Evolutionary conservation across 1,140 invertebrate genomes (phyloP).

Genomic region (Drosophila melanogaster): DNA sequence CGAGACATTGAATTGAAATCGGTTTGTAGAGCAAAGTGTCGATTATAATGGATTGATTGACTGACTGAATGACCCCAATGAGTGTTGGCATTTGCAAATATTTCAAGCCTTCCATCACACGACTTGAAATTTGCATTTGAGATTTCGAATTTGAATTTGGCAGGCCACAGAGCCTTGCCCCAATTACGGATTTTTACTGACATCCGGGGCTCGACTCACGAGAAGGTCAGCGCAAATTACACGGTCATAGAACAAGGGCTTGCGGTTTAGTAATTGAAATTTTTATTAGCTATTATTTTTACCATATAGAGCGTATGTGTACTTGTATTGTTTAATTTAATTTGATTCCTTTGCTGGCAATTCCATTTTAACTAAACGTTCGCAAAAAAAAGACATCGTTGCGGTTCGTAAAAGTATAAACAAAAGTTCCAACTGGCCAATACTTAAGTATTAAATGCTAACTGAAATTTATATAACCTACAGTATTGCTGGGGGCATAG

Average conservation of each 20-base stretch:
- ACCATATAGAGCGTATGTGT: conserved; percentile 63
- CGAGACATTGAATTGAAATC: conserved; percentile 51
- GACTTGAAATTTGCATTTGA: conserved; percentile 58
- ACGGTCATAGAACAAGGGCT: conserved; percentile 50
- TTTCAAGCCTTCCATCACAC: conserved; percentile 32
- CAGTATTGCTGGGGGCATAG: conserved; percentile 26
- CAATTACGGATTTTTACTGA: conserved; percentile 61
- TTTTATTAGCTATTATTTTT: conserved; percentile 78
- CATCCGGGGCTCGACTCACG: conserved; percentile 47
- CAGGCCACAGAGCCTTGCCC: conserved; percentile 27
- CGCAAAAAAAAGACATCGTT: conserved; percentile 38
- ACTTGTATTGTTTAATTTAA: conserved; percentile 64
- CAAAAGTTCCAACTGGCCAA: conserved; percentile 54
- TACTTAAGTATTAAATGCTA: conserved; percentile 67
- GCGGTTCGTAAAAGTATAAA: conserved; percentile 34
- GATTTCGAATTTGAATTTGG: conserved; percentile 39
- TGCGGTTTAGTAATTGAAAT: conserved; percentile 59
- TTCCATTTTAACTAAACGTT: conserved; percentile 66
- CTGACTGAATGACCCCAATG: conserved; percentile 33
- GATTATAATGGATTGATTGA: conserved; percentile 43
- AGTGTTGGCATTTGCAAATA: conserved; percentile 75
- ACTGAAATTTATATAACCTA: conserved; percentile 79
- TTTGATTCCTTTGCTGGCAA: conserved; percentile 58
- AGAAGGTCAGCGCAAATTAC: conserved; percentile 71
- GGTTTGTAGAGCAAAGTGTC: conserved; percentile 30